Evolutionary conservation across 2,113 vertebrate species (phyloP).

Genomic region (Zosterops hypoxanthus): DNA sequence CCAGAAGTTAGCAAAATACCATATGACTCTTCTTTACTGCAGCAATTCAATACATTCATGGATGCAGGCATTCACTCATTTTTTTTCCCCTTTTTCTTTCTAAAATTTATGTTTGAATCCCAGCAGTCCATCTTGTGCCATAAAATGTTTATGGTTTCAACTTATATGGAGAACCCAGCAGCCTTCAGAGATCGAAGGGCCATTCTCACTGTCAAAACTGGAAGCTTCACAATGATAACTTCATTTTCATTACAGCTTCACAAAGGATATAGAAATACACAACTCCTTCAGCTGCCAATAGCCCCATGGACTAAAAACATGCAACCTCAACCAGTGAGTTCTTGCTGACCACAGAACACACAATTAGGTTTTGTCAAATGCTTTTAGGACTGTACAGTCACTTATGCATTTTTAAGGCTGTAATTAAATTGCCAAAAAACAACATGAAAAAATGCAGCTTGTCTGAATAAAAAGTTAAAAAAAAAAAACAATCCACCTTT

Average conservation of each 20-base stretch:
- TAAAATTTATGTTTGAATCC: constrained; percentile 16
- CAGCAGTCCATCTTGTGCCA: constrained; percentile 23
- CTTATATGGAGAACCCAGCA: constrained; percentile 22
- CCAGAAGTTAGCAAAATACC: constrained; percentile 1
- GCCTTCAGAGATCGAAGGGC: constrained; percentile 16
- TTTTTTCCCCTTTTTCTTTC: not conserved
- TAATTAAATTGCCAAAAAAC: not conserved
- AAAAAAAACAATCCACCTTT: not conserved
- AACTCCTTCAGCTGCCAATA: not conserved
- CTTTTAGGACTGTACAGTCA: not conserved
- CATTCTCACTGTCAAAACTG: constrained; percentile 32
- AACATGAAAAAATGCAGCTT: not conserved
- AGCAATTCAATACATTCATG: not conserved
- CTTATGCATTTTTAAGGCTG: not conserved
- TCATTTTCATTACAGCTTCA: constrained; percentile 38
- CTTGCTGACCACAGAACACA: constrained; percentile 1
- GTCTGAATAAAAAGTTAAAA: not conserved
- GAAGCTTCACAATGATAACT: constrained; percentile 23
- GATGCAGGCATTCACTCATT: not conserved
- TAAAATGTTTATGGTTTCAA: constrained; percentile 26
- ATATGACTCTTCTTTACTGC: not conserved
- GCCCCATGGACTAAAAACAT: not conserved
- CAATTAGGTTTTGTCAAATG: not conserved
- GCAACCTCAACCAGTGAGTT: not conserved
- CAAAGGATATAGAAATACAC: not conserved